Percentiles rank a stretch among this genome's conserved stretches.
These are phyloP conservation scores for Hypomecis atomaria DNA, from an alignment of 2,888 invertebrate genomes.

Conservation along the genomic window DNA sequence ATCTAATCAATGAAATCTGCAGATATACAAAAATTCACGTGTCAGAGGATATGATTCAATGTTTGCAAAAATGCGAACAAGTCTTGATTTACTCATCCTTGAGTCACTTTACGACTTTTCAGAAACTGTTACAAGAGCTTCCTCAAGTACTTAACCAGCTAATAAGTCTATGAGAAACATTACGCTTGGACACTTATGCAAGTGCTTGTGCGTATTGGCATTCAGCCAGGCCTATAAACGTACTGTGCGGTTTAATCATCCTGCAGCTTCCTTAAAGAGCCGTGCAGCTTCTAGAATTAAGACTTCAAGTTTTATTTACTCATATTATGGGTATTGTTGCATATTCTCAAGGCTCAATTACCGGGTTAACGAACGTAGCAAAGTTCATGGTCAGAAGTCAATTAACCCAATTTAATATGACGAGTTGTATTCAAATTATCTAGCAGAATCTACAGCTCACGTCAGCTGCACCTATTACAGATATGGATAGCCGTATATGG, in stretches of 20 bases:
- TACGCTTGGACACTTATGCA: slow-evolving; percentile 54
- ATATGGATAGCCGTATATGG: slow-evolving; percentile 1
- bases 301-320: slow-evolving; percentile 12
- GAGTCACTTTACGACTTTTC: slow-evolving; percentile 27
- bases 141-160: slow-evolving; percentile 13
- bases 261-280: slow-evolving; percentile 61
- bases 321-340: not conserved
- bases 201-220: slow-evolving; percentile 63
- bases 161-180: slow-evolving; percentile 24
- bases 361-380: slow-evolving; percentile 42
- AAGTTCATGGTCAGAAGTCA: slow-evolving; percentile 55
- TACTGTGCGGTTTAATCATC: slow-evolving; percentile 56
- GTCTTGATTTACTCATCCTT: slow-evolving; percentile 29
- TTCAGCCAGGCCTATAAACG: slow-evolving; percentile 70
- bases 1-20: not conserved
- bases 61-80: slow-evolving; percentile 23
- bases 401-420: slow-evolving; percentile 47
- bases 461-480: not conserved
- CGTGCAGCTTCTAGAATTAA: slow-evolving; percentile 15
- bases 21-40: not conserved
- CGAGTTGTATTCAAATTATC: slow-evolving; percentile 40
- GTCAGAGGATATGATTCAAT: slow-evolving; percentile 36
- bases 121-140: not conserved
- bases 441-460: not conserved
- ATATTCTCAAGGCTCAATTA: slow-evolving; percentile 20